Conservation (phyloP, 2,888 invertebrate species). For the Ethmia dodecea region DNA sequence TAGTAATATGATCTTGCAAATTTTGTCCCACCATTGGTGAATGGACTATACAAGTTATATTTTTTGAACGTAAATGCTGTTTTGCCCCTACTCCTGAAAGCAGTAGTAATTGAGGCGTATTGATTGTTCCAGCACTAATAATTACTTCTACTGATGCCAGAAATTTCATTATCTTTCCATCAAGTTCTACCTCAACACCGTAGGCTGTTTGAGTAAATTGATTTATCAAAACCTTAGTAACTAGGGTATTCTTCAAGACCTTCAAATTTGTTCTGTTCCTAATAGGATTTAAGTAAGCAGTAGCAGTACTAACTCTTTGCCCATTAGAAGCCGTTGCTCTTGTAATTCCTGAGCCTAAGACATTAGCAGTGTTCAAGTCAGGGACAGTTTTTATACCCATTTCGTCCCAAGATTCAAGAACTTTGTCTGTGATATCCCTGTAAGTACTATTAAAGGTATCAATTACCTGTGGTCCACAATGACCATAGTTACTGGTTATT, state of each 20-base stretch:
- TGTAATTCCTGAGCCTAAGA: conserved; percentile 63
- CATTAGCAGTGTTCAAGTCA: conserved; percentile 55
- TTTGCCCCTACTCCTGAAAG: conserved; percentile 71
- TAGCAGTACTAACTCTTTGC: conserved; percentile 60
- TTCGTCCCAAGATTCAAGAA: conserved; percentile 55
- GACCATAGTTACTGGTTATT: conserved; percentile 43
- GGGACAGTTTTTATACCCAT: conserved; percentile 53
- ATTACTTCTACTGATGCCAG: conserved; percentile 59
- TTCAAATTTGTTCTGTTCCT: conserved; percentile 43
- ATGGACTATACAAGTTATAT: conserved; percentile 48
- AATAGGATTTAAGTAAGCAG: conserved; percentile 51
- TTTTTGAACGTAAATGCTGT: conserved; percentile 42
- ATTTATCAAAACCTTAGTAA: conserved; percentile 59
- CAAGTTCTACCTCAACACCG: conserved; percentile 49
- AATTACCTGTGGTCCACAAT: conserved; percentile 57
- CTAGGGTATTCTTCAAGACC: conserved; percentile 62
- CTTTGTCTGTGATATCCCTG: conserved; percentile 31
- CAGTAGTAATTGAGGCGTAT: conserved; percentile 69
- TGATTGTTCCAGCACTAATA: conserved; percentile 62
- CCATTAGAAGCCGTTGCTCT: conserved; percentile 66
- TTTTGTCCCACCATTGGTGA: conserved; percentile 68
- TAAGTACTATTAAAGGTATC: conserved; percentile 60
- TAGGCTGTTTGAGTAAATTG: conserved; percentile 49
- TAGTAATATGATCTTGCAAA: conserved; percentile 69
- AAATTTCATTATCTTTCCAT: conserved; percentile 20